Base-by-base conservation (phyloP, 2,113 vertebrate species). In the Pseudois nayaur region DNA sequence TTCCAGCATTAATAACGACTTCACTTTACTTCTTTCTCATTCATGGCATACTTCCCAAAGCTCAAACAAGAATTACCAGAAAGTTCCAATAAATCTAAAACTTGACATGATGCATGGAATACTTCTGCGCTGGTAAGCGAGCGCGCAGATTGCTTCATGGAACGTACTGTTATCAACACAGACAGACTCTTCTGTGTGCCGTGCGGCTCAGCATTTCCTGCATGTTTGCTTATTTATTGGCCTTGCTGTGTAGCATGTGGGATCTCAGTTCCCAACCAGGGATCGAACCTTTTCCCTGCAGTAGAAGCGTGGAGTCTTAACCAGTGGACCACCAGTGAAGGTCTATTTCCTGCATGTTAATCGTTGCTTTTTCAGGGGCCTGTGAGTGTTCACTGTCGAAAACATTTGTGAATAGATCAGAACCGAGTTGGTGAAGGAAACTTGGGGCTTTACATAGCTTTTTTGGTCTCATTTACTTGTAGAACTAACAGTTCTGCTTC, bases 171-270 rank as follows among this genome's bases (percentile, higher is more conserved):
- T 31, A 16, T 48, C 23, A 15, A 8, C 40, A 3, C 5, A 23
- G 12, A 15, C 33, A 4, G 5, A 0, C 29, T 16, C n/a, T 6
- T 71, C 2, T 0, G 8, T 11, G 0, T 82, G 23, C 55, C 8
- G n/a, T 15, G 25, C 3, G 16, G 0, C 33, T 40, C 9, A 83
- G 1, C 16, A 7, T 21, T 52, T 52, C 17, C 48, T 21, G 5
- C 48, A 0, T 12, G 45, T 33, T 33, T 50, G 45, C 12, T 33
- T 12, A 33, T 21, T 21, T 21, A 19, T 33, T 33, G 78, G 78
- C 48, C 10, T 31, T 12, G 48, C 78, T 11, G 1, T 81, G 78
- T 5, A 6, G 17, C 31, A 3, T 6, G 31, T 12, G 31, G 31
- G 48, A 13, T 21, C 48, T 81, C 52, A 81, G 48, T 52, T 81